Percentiles rank a stretch among this genome's conserved stretches.
These are phyloP conservation scores for Umimayanthus chanpuru DNA, from an alignment of 92 coral and sea anemone genomes.

Conservation along the genomic window DNA sequence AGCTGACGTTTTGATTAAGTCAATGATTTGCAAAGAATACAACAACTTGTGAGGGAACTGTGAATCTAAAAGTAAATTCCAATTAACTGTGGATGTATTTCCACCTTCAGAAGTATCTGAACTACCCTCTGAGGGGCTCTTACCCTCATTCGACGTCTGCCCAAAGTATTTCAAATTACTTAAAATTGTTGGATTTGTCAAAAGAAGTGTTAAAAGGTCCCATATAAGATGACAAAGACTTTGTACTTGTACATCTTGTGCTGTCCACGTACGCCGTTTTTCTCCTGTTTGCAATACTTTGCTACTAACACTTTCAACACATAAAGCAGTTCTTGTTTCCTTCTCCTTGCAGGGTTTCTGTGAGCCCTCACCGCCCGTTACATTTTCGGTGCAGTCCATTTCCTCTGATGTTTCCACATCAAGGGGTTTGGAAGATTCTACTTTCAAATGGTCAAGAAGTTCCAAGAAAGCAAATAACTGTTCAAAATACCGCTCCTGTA, in stretches of 20 bases:
- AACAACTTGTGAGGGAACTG: constrained; percentile 85
- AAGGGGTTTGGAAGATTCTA: constrained; percentile 28
- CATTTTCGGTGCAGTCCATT: constrained; percentile 6
- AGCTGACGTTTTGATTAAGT: constrained; percentile 75
- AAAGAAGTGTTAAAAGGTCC: constrained; percentile 89
- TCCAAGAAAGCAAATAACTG: constrained; percentile 86
- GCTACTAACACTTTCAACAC: neutral
- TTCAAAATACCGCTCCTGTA: constrained; percentile 85
- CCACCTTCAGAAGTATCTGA: constrained; percentile 3
- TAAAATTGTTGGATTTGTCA: constrained; percentile 82
- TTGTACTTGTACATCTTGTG: constrained; percentile 70
- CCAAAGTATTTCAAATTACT: constrained; percentile 85
- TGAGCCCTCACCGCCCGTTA: neutral
- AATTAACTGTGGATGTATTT: constrained; percentile 53
- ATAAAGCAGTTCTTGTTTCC: neutral
- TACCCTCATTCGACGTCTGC: constrained; percentile 37
- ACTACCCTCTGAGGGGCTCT: constrained; percentile 20
- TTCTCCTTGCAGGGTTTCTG: neutral
- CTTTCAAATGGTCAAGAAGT: constrained; percentile 74
- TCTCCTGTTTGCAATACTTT: constrained; percentile 20
- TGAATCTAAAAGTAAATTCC: constrained; percentile 83
- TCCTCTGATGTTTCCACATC: neutral
- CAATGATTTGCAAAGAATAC: constrained; percentile 89
- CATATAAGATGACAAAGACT: constrained; percentile 85
- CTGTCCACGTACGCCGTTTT: neutral